Percentiles rank a stretch among this genome's conserved stretches.
Conservation (phyloP, 1,140 invertebrate species). For the Ephestia elutella region DNA sequence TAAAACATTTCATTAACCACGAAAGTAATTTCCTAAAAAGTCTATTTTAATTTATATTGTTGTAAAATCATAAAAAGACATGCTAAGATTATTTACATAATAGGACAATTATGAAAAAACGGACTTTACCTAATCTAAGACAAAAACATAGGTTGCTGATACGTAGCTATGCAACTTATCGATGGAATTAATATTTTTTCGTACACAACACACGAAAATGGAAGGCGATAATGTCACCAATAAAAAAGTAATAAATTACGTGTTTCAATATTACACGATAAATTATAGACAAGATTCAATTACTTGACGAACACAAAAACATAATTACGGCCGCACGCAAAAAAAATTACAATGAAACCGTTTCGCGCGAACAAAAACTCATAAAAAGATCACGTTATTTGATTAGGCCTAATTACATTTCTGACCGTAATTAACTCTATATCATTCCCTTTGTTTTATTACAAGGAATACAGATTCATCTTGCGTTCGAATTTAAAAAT, state of each 20-base stretch:
- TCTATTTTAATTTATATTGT: too few relatives aligned
- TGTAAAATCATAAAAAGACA: too few relatives aligned
- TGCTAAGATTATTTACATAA: too few relatives aligned
- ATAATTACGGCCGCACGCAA: constrained; percentile 18
- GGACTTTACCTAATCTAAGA: too few relatives aligned
- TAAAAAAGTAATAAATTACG: constrained; percentile 4
- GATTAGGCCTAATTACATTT: constrained; percentile 68
- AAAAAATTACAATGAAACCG: constrained; percentile 32
- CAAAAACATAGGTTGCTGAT: too few relatives aligned
- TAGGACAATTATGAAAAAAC: too few relatives aligned
- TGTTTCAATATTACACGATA: constrained; percentile 1
- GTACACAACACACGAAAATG: not conserved
- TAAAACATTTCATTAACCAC: too few relatives aligned
- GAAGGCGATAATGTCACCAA: not conserved
- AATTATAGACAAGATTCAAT: constrained; percentile 15
- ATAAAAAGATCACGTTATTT: constrained; percentile 63
- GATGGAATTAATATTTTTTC: too few relatives aligned
- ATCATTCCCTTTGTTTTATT: constrained; percentile 69
- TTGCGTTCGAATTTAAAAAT: constrained; percentile 13
- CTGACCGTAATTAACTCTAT: constrained; percentile 63
- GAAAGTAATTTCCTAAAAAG: too few relatives aligned
- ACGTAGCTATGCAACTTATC: too few relatives aligned
- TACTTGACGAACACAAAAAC: constrained; percentile 20
- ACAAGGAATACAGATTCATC: constrained; percentile 32
- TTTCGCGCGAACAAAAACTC: constrained; percentile 38